Base-by-base conservation (phyloP, 1,140 invertebrate species). In the Pseudomyrmex dendroicus region DNA sequence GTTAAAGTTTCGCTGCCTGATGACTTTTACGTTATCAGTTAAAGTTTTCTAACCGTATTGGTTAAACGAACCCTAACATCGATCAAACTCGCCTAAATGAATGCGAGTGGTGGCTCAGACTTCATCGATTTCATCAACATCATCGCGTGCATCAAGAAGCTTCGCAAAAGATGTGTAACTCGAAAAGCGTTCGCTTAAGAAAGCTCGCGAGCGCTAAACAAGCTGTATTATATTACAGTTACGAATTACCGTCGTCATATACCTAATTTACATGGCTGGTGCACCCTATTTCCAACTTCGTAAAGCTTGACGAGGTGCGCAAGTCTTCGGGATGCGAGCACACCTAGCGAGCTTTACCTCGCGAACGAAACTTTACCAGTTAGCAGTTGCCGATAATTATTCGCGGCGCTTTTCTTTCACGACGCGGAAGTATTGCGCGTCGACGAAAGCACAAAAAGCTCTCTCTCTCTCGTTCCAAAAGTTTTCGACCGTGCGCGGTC, bases 301-400 rank as follows among this genome's bases (percentile, higher is more conserved):
- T 74, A 61, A 73, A 64, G 35, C 61, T 44, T 44, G 44, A 48
- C 56, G 35, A 12, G 8, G 13, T 48, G 48, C 35, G 35, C 77
- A 15, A 70, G 12, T 25, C 20, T 52, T 46, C 17, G 15, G 35
- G 35, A 54, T 52, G 17, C 44, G 48, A 25, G 17, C 13, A 44
- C n/a, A 48, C 20, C 44, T 7, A 52, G 10, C 78, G 48, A 62
- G 70, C 78, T 72, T 61, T 74, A 70, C 77, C 56, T 67, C 20
- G 57, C 66, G 56, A 59, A 35, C 35, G 83, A 80, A 89, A 90
- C 86, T 90, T 90, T 85, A 82, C 68, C 87, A 86, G 87, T 89
- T 89, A 89, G 85, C 73, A 89, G 87, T 86, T 86, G 84, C 82
- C 87, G 84, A 89, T 89, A 89, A 89, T 89, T 89, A 89, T 89